Evolutionary conservation across 2,113 vertebrate genomes (phyloP).

Genomic region (Brienomyrus longianalis): DNA sequence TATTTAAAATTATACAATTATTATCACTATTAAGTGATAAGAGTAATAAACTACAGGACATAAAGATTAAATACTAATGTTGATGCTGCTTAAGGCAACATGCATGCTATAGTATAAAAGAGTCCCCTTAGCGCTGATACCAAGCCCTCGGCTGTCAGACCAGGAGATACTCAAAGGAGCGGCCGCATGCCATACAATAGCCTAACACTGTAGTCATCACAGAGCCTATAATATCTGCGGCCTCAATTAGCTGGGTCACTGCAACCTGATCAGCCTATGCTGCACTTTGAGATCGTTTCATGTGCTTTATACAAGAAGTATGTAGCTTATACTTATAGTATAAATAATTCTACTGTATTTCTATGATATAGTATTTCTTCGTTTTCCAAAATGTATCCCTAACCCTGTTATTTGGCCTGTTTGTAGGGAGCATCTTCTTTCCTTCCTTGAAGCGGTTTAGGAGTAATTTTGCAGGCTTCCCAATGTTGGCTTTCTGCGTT

Average conservation of each 20-base stretch:
- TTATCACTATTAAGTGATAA: background rate
- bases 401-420: background rate
- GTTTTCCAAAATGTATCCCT: background rate
- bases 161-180: background rate
- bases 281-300: background rate
- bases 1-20: background rate
- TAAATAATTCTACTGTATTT: background rate
- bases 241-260: background rate
- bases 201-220: background rate
- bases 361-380: background rate
- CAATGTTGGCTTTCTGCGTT: background rate
- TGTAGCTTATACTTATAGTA: background rate
- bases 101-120: background rate
- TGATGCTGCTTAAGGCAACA: background rate
- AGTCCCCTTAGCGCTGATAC: background rate
- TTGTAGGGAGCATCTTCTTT: background rate
- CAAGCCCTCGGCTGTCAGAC: background rate
- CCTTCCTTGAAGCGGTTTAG: background rate
- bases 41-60: background rate
- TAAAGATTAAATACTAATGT: background rate
- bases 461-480: background rate
- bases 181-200: background rate
- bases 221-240: background rate
- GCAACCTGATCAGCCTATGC: background rate
- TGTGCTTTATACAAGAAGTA: background rate